phyloP scores from a whole-genome alignment of 2,888 invertebrate species.

The Cryptocheilus praepositus region DNA sequence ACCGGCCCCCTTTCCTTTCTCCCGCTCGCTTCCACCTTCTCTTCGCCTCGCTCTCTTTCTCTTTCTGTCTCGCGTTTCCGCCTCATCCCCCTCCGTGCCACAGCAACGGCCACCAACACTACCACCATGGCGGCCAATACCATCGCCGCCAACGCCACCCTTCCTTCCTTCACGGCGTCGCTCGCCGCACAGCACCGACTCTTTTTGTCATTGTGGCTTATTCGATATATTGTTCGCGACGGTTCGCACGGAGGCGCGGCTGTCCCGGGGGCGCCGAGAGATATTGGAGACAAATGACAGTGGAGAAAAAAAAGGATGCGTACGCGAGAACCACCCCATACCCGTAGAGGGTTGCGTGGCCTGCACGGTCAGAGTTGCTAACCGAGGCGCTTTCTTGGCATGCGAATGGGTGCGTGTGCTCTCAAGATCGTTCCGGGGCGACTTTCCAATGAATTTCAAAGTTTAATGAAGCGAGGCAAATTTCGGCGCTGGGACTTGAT shows the following conservation, averaged over 20 bases:
- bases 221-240: conserved; percentile 71
- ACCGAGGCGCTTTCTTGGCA: neutral
- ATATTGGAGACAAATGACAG: conserved; percentile 75
- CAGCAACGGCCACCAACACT: conserved; percentile 46
- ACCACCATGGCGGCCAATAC: conserved; percentile 47
- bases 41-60: conserved; percentile 26
- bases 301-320: conserved; percentile 66
- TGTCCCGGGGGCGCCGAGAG: conserved; percentile 60
- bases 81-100: conserved; percentile 38
- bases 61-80: conserved; percentile 23
- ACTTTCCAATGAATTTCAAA: too few species aligned
- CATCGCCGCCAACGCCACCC: conserved; percentile 50
- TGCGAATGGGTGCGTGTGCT: too few species aligned
- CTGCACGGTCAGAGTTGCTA: neutral
- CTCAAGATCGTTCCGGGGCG: too few species aligned
- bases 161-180: conserved; percentile 64
- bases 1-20: conserved; percentile 17
- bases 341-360: conserved; percentile 24
- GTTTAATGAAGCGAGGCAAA: too few species aligned
- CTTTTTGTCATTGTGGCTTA: conserved; percentile 73
- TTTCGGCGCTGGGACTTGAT: too few species aligned
- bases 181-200: conserved; percentile 44
- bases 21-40: conserved; percentile 7
- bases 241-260: conserved; percentile 36
- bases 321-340: conserved; percentile 60